phyloP scores from a whole-genome alignment of 2,888 invertebrate species.

The Lithophane semibrunnea region DNA sequence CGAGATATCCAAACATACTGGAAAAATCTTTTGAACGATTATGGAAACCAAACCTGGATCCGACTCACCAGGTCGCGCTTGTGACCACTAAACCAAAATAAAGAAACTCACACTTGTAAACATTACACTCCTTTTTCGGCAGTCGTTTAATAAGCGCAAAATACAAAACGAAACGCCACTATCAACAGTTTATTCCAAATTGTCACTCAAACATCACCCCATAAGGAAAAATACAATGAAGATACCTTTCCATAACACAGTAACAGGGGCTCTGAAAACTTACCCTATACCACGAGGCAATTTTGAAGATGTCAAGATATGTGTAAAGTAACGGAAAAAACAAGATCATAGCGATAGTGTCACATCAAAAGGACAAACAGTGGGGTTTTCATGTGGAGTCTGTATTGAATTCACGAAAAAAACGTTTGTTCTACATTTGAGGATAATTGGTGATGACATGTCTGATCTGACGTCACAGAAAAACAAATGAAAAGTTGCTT shows the following conservation, averaged over 20 bases:
- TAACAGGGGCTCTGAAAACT: constrained; percentile 16
- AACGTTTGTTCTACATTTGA: constrained; percentile 22
- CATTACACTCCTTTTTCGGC: no score
- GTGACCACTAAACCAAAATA: background rate
- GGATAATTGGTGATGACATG: constrained; percentile 13
- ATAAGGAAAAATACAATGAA: constrained; percentile 16
- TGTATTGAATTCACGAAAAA: constrained; percentile 22
- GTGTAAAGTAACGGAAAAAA: constrained; percentile 64
- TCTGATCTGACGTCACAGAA: background rate
- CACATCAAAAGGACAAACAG: constrained; percentile 58
- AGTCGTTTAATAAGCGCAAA: no score
- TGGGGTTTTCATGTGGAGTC: background rate
- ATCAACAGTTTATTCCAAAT: background rate
- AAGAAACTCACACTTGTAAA: no score
- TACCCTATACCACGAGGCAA: constrained; percentile 42
- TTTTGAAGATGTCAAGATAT: constrained; percentile 49
- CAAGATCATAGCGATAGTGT: constrained; percentile 54
- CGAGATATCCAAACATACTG: background rate
- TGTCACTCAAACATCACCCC: background rate
- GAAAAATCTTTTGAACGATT: background rate
- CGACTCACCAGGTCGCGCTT: background rate
- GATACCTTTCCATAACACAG: constrained; percentile 24
- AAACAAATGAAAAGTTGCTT: background rate
- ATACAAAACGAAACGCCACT: background rate
- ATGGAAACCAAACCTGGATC: background rate